phyloP scores from a whole-genome alignment of 1,140 invertebrate genomes.

The Drosophila virilis region DNA sequence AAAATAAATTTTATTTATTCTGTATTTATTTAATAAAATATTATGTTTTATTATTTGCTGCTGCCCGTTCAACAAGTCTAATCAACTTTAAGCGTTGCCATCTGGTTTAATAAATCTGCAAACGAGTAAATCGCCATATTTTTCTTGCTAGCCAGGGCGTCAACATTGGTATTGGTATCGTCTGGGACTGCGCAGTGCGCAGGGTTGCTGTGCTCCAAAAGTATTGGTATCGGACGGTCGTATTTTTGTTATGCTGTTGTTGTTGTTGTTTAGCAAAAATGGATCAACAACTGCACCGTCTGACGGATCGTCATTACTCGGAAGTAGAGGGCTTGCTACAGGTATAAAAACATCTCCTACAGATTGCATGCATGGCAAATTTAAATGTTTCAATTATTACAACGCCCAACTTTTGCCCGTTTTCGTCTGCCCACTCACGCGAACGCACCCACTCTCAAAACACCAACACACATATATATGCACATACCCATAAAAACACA shows the following conservation, averaged over 20 bases:
- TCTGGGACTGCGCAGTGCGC: constrained; percentile 40
- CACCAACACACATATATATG: constrained; percentile 44
- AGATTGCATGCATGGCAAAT: constrained; percentile 3
- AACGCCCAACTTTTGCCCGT: constrained; percentile 58
- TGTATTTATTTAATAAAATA: background rate
- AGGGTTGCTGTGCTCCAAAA: constrained; percentile 47
- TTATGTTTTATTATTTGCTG: background rate
- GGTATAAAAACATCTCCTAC: constrained; percentile 38
- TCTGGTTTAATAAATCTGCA: background rate
- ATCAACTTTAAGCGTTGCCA: constrained; percentile 7
- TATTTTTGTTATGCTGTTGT: constrained; percentile 65
- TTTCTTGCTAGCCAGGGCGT: constrained; percentile 1
- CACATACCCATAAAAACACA: constrained; percentile 46
- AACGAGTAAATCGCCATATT: background rate
- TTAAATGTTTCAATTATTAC: constrained; percentile 24
- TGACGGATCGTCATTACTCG: constrained; percentile 74
- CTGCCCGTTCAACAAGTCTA: constrained; percentile 7
- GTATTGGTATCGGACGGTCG: constrained; percentile 47
- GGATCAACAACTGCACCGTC: constrained; percentile 77
- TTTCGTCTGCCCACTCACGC: constrained; percentile 45
- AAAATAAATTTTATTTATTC: too few relatives aligned
- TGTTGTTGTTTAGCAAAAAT: constrained; percentile 66
- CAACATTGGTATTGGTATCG: constrained; percentile 13
- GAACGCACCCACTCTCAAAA: constrained; percentile 70
- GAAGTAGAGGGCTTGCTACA: constrained; percentile 72